These are phyloP conservation scores for Atractosteus spatula DNA, from an alignment of 2,113 vertebrate genomes.

Conservation along the genomic window DNA sequence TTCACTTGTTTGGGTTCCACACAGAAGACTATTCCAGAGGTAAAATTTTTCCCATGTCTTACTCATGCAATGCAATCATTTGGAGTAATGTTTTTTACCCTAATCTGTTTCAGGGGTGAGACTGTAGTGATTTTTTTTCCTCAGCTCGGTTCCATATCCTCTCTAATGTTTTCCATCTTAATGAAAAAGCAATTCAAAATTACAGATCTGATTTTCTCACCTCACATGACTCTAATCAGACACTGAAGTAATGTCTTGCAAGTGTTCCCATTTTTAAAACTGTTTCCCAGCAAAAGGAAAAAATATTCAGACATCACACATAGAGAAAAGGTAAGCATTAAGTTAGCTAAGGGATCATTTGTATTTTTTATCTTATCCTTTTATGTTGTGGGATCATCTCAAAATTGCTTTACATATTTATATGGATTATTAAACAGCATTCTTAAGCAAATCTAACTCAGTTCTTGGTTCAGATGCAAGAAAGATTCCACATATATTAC, in stretches of 20 bases:
- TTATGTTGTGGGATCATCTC: too few species aligned
- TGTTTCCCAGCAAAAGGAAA: background rate
- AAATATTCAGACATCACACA: background rate
- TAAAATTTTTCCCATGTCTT: constrained; percentile 11
- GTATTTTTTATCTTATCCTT: too few species aligned
- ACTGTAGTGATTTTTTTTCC: background rate
- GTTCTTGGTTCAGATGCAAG: too few species aligned
- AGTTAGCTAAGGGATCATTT: too few species aligned
- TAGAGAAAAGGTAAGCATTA: too few species aligned
- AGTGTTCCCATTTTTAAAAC: background rate
- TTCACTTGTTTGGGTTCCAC: constrained; percentile 27
- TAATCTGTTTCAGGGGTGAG: background rate
- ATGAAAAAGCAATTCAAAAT: background rate
- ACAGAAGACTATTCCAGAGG: constrained; percentile 11
- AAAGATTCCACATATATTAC: too few species aligned
- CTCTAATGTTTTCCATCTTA: background rate
- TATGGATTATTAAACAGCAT: too few species aligned
- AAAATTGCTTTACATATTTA: too few species aligned
- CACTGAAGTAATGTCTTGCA: constrained; percentile 9
- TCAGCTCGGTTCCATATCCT: background rate
- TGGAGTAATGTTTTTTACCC: background rate
- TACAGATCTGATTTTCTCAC: background rate
- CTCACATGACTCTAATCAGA: background rate
- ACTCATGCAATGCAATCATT: background rate
- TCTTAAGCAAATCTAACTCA: too few species aligned